Evolutionary conservation across 2,797 vertebrate species (phyloP).

Genomic region (Ammospiza maritima): DNA sequence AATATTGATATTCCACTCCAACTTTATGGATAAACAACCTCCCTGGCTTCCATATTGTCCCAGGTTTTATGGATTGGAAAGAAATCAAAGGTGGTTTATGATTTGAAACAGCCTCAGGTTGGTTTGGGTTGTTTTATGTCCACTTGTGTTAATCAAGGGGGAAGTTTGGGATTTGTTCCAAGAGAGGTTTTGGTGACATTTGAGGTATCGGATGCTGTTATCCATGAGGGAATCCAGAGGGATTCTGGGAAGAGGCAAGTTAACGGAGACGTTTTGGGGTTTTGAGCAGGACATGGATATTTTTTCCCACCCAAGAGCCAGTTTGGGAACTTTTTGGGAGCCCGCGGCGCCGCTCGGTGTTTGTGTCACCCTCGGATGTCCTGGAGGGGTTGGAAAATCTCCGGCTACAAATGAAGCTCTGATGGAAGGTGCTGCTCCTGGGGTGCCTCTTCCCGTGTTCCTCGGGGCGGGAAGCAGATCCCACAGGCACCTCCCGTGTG

Average conservation of each 20-base stretch:
- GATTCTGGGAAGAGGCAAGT: background rate
- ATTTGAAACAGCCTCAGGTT: constrained; percentile 13
- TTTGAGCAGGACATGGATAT: background rate
- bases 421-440: background rate
- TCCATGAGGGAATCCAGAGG: too few relatives aligned
- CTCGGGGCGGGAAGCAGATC: background rate
- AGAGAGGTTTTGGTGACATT: background rate
- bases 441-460: background rate
- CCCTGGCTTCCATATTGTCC: background rate
- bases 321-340: background rate
- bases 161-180: background rate
- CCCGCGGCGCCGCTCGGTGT: fast-evolving
- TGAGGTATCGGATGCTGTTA: background rate
- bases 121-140: background rate
- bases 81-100: constrained; percentile 51
- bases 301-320: background rate
- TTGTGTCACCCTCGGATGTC: background rate
- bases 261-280: background rate
- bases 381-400: background rate
- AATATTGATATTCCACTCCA: constrained; percentile 59
- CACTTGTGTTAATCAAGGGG: background rate
- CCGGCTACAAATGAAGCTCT: fast-evolving
- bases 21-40: constrained; percentile 27
- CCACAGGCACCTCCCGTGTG: background rate
- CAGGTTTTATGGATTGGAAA: constrained; percentile 44